Evolutionary conservation across 2,888 invertebrate genomes (phyloP), one percentile per base, ranked within the genome.

Genomic region (Plagodis dolabraria): DNA sequence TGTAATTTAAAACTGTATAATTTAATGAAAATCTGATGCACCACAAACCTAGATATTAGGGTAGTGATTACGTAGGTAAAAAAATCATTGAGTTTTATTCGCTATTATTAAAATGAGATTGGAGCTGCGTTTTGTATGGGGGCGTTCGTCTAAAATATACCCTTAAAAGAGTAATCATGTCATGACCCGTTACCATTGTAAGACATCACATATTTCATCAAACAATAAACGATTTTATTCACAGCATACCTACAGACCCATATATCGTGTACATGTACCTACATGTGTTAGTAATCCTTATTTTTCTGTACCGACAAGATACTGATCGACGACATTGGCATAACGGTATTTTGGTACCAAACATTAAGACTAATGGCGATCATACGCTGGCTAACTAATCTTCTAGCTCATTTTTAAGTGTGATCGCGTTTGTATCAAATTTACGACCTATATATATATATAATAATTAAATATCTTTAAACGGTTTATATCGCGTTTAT

Each of bases 341-440:
- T 87, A 88, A 86, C 88, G 88, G 87, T 70, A 83, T 66, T 22
- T 38, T 70, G 65, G 63, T 67, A 64, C 56, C 53, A 69, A 22
- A 59, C 57, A 57, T 56, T 33, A 71, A 85, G 86, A 88, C 86
- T 84, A 86, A 87, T 84, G 80, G 77, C 68, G 69, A 69, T 75
- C 72, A 74, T 73, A 74, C 73, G 40, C 47, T 38, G 50, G 57
- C 72, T 76, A 75, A 71, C 75, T 77, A 76, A 79, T 79, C 70
- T 70, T 64, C 8, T 5, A 6, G 45, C 47, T 61, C 65, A 63
- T 68, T 63, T 38, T 38, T 2, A 64, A 64, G 68, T 65, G 65
- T 64, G 66, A 66, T 65, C 67, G 72, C 57, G 55, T 44, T 67
- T 67, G 7, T 62, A 75, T 76, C 22, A 22, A 22, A 22, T 22